Evolutionary conservation across 2,888 invertebrate species (phyloP), one percentile per base, ranked within the genome.

Genomic region (Epiblema foenella): DNA sequence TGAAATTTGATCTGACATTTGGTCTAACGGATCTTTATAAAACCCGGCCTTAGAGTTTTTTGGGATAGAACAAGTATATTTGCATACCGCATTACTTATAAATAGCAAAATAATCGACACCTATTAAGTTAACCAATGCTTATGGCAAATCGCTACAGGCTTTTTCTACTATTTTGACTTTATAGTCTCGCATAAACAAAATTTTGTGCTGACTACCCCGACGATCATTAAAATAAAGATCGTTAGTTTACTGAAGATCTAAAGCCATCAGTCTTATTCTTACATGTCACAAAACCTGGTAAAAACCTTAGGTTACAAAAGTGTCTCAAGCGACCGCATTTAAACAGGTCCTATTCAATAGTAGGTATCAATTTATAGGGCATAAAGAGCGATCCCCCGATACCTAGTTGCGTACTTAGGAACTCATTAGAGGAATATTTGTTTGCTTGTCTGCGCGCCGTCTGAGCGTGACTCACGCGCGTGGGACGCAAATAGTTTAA

Each of bases 381-480:
- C 51, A 42, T 42, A 62, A 68, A 68, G 24, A 20, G 60, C 56
- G 62, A 56, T 71, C 71, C 62, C 71, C 67, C 66, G 65, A 60
- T 66, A n/a, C n/a, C n/a, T n/a, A 52, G 70, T 33, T 39, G 59
- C 37, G 71, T 67, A 69, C 62, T 74, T 78, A 76, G 75, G 76
- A 79, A 77, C 76, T 76, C 68, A 78, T 79, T 75, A 78, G 72
- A 42, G 75, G 75, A 73, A 74, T 74, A 79, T 78, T 80, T 77
- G 77, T 85, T 82, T 84, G 83, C 85, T 83, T 84, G 89, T 89
- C 89, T 90, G 83, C 78, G 79, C 79, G 81, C 80, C 75, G 89
- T 89, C 90, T 90, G 83, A 77, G 81, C 78, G 77, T 89, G 89
- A 90, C 77, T 91, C 90, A 91, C 80, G 77, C 73, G 84, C 85